Evolutionary conservation across 2,113 vertebrate genomes (phyloP), one percentile per base, ranked within the genome.

Genomic region (Setophaga petechia): DNA sequence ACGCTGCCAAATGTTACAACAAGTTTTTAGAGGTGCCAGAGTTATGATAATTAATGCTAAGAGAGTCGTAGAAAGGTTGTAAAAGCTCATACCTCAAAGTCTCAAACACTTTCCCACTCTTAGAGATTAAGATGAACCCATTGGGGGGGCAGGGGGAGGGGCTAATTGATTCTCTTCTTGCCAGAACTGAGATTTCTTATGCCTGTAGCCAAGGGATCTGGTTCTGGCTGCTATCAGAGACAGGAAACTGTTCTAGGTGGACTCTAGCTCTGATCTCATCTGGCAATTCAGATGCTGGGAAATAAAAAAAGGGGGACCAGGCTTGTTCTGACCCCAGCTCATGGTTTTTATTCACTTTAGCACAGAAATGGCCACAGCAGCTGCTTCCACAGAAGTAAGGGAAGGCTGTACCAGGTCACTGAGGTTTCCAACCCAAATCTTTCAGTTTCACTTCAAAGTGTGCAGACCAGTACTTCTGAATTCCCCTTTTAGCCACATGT

Each of bases 1-100:
- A 54, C 87, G 47, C 63, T 94, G 89, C 90, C 91, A 86, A 94
- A 94, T 65, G 77, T 96, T 96, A 89, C 86, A 95, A 83, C 79
- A 95, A 95, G 92, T 84, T 92, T 94, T 78, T n/a, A 89, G 73
- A 96, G 79, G 90, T 97, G 96, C 88, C 86, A 68, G 86, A 92
- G 76, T 96, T 95, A 93, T 58, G 69, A 90, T 95, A 96, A 93
- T 95, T 90, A 93, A 93, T 81, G 88, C 85, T 94, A 88, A 86
- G 79, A 96, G 92, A 95, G 44, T 81, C 37, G 18, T 61, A 86
- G 92, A 96, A 94, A 85, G 92, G 90, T 96, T 92, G 84, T 96
- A 96, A 96, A 94, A 90, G 72, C 80, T 97, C 80, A 71, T 89
- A 77, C 83, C 77, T 96, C 83, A 54, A 72, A 63, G 61, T 96